These are phyloP conservation scores for Panurus biarmicus DNA, from an alignment of 2,113 vertebrate genomes.

Conservation along the genomic window DNA sequence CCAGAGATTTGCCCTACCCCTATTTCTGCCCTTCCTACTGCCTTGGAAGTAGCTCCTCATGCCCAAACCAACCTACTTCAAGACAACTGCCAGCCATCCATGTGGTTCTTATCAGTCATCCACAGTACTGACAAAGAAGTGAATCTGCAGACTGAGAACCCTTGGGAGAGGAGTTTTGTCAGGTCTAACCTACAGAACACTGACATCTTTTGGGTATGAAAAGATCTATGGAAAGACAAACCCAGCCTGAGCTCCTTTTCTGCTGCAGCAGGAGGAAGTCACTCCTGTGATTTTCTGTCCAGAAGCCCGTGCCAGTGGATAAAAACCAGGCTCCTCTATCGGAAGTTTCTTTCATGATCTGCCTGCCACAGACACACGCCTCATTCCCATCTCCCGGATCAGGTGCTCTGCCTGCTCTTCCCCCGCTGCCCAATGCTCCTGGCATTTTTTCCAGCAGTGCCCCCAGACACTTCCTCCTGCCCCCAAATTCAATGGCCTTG, in stretches of 20 bases:
- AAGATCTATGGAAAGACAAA: background rate
- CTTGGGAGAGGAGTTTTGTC: background rate
- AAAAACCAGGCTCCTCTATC: background rate
- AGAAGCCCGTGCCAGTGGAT: background rate
- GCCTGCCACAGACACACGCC: background rate
- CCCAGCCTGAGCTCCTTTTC: background rate
- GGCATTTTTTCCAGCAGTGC: background rate
- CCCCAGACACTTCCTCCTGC: background rate
- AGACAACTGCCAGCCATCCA: background rate
- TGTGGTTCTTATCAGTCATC: background rate
- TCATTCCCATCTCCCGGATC: background rate
- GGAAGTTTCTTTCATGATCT: conserved; percentile 21
- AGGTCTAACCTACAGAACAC: background rate
- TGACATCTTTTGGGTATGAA: background rate
- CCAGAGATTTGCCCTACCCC: background rate
- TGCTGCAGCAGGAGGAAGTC: background rate
- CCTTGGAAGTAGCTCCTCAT: background rate
- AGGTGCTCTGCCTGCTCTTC: background rate
- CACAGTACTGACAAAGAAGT: background rate
- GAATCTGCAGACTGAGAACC: background rate
- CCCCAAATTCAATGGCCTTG: background rate
- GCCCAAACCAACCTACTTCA: background rate
- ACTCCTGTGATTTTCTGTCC: background rate
- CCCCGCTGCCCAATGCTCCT: background rate
- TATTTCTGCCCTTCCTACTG: background rate